A percentile compares a stretch with the other conserved stretches of the same genome.
These are phyloP conservation scores for Puma concolor DNA, from an alignment of 2,113 vertebrate species.

Conservation along the genomic window DNA sequence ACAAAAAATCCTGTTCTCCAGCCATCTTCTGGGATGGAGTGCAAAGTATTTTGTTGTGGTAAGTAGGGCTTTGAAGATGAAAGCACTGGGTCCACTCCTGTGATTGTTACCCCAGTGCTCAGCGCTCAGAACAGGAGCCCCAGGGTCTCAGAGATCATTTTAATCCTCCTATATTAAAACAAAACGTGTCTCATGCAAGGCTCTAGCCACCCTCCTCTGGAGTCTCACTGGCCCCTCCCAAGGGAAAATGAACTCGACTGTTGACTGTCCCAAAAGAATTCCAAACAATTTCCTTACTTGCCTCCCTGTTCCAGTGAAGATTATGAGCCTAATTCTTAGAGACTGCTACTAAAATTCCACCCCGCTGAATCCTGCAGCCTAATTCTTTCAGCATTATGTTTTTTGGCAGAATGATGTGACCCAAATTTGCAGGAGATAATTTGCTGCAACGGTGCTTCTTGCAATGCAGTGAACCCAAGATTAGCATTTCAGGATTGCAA, in stretches of 20 bases:
- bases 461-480: constrained; percentile 54
- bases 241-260: constrained; percentile 54
- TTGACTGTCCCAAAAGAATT: constrained; percentile 64
- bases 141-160: constrained; percentile 58
- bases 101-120: constrained; percentile 48
- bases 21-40: constrained; percentile 70
- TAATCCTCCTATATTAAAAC: constrained; percentile 60
- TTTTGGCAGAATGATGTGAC: constrained; percentile 77
- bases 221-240: neutral
- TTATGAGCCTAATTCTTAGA: constrained; percentile 82
- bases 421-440: constrained; percentile 81
- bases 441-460: constrained; percentile 69
- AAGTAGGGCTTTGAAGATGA: constrained; percentile 59
- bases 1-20: constrained; percentile 56
- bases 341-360: constrained; percentile 83
- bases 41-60: constrained; percentile 72
- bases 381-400: constrained; percentile 79
- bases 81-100: constrained; percentile 60
- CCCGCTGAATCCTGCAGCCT: constrained; percentile 80
- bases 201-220: constrained; percentile 10
- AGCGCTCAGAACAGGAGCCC: constrained; percentile 47
- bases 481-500: constrained; percentile 67
- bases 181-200: neutral
- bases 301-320: constrained; percentile 79
- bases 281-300: constrained; percentile 74